These are phyloP conservation scores for Megaceryle torquata DNA, from an alignment of 2,113 vertebrate genomes.

Conservation along the genomic window DNA sequence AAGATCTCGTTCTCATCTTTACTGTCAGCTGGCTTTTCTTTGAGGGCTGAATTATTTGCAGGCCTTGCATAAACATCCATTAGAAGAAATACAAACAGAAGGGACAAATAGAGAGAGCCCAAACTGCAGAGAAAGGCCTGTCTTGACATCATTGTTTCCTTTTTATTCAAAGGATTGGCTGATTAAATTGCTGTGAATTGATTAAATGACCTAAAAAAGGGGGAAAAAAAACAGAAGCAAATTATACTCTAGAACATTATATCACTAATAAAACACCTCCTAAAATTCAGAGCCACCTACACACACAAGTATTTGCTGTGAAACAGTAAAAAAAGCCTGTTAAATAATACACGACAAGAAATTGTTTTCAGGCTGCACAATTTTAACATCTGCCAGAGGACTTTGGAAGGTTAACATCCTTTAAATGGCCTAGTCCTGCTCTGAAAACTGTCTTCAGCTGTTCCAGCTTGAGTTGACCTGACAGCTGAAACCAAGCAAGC, in stretches of 20 bases:
- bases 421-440: neutral
- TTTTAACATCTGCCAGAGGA: neutral
- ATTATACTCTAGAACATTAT: neutral
- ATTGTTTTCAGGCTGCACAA: neutral
- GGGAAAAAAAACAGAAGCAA: neutral
- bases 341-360: neutral
- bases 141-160: constrained; percentile 70
- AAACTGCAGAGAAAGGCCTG: constrained; percentile 61
- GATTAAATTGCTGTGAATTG: neutral
- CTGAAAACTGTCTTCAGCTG: neutral
- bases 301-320: neutral
- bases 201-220: neutral
- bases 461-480: fast-evolving
- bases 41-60: constrained; percentile 84
- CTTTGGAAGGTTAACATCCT: neutral
- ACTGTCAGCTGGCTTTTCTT: constrained; percentile 71
- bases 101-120: constrained; percentile 69
- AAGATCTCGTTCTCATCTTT: constrained; percentile 90
- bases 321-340: neutral
- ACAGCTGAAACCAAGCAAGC: neutral
- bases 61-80: constrained; percentile 81
- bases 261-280: fast-evolving
- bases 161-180: neutral
- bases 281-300: neutral
- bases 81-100: constrained; percentile 71